phyloP scores from a whole-genome alignment of 2,888 invertebrate genomes.

The Eristalis pertinax region DNA sequence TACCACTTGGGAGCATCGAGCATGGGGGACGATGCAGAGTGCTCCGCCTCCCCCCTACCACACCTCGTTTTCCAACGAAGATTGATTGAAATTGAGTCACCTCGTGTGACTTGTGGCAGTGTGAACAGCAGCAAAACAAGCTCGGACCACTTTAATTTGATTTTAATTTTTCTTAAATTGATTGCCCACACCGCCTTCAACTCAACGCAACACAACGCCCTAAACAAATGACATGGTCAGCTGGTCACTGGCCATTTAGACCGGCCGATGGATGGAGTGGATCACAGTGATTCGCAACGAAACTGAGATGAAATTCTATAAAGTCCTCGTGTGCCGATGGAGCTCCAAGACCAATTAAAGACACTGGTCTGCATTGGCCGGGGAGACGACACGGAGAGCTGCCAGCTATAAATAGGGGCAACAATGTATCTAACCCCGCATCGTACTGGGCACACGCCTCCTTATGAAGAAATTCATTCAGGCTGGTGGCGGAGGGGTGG shows the following conservation, averaged over 20 bases:
- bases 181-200: background rate
- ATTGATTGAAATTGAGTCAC: background rate
- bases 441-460: constrained; percentile 1
- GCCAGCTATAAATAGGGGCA: constrained; percentile 26
- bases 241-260: background rate
- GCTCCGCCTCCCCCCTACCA: background rate
- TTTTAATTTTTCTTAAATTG: constrained; percentile 6
- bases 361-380: background rate
- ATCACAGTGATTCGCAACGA: background rate
- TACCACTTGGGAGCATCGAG: background rate
- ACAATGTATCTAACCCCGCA: constrained; percentile 15
- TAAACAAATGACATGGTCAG: background rate
- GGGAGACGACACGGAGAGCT: background rate
- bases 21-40: background rate
- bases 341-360: background rate
- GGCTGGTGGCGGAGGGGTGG: background rate
- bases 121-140: background rate
- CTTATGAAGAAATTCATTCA: constrained; percentile 23
- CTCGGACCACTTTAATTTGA: background rate
- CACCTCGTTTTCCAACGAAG: background rate
- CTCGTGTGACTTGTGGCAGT: background rate
- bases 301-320: background rate
- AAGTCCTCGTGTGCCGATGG: background rate
- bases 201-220: no score
- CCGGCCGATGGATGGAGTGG: no score